These are phyloP conservation scores for Aleiodes testaceus DNA, from an alignment of 2,888 invertebrate species.

Conservation along the genomic window DNA sequence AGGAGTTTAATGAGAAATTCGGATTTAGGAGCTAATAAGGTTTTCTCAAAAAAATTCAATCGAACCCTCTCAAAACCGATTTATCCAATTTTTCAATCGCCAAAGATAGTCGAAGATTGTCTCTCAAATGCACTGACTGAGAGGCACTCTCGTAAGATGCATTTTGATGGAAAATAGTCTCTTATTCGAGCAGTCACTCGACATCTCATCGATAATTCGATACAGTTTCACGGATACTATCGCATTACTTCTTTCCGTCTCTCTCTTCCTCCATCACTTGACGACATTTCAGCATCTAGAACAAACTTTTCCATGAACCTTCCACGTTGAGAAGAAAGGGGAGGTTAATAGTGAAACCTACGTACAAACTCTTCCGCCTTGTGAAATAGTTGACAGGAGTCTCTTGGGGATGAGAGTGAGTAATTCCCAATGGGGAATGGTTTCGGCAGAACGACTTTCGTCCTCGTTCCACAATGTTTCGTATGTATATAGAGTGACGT, in stretches of 20 bases:
- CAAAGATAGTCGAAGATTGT: too few species aligned
- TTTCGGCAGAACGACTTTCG: not conserved
- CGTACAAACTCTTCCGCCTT: conserved; percentile 4
- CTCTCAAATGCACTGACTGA: too few species aligned
- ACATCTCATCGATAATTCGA: too few species aligned
- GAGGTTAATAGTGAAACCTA: conserved; percentile 2
- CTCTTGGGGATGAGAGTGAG: conserved; percentile 8
- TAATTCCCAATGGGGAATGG: conserved; percentile 4
- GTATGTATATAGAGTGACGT: not conserved
- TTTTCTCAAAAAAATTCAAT: too few species aligned
- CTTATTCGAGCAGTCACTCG: too few species aligned
- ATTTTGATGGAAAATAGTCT: too few species aligned
- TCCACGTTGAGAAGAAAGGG: not conserved
- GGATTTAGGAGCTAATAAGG: too few species aligned
- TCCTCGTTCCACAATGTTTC: not conserved
- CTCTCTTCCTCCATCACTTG: not conserved
- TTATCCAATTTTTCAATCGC: too few species aligned
- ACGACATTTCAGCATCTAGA: not conserved
- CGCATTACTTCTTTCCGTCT: not conserved
- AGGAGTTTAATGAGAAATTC: too few species aligned
- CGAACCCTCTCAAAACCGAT: too few species aligned
- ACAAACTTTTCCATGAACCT: conserved; percentile 7
- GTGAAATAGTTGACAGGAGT: conserved; percentile 29
- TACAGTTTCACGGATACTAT: conserved; percentile 4
- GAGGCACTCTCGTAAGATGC: too few species aligned